Base-by-base conservation (phyloP, 2,113 vertebrate species). In the Andinoacara biseriatus region DNA sequence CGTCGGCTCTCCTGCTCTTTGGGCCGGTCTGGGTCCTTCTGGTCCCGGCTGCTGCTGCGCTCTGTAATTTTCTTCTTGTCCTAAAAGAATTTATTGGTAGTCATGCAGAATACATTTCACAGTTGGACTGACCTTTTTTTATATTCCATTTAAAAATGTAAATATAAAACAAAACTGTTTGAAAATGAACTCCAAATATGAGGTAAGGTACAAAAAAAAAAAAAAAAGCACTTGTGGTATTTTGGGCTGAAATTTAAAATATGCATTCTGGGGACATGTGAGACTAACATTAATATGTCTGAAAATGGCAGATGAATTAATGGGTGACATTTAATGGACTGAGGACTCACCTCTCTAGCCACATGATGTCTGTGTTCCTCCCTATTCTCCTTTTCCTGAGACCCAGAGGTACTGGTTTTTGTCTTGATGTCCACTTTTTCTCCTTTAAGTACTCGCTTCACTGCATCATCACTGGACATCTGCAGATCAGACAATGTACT, bases 381-480 rank as follows among this genome's bases (percentile, higher is more conserved):
- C 86, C 91, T 94, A 46, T 96, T 96, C 83, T 97, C 97, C 72
- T 94, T 92, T 72, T 97, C 97, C 52, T 93, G 97, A 56, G 96
- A 90, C 75, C 94, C 97, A 17, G 96, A 95, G 15, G 93, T 88
- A 81, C 93, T 83, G 0, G 94, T 86, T 78, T 96, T 97, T 20
- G 93, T 95, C 89, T 96, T 97, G 2, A 54, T 22, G 57, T 97
- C 97, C 35, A 91, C 87, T 90, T 95, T 97, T 78, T 98, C 98
- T 76, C 97, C 97, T 3, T 97, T 85, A 52, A 99, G 94, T 57
- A 99, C 96, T 49, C 90, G 96, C 92, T 95, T 97, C 38, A 99
- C 98, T 5, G 98, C 97, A 4, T 97, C 97, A 0, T 99, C 98
- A 79, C 98, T 99, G 81, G 97, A 96, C 26, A 98, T 84, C 98